phyloP scores from a whole-genome alignment of 2,113 vertebrate genomes.

The Phrynosoma platyrhinos region DNA sequence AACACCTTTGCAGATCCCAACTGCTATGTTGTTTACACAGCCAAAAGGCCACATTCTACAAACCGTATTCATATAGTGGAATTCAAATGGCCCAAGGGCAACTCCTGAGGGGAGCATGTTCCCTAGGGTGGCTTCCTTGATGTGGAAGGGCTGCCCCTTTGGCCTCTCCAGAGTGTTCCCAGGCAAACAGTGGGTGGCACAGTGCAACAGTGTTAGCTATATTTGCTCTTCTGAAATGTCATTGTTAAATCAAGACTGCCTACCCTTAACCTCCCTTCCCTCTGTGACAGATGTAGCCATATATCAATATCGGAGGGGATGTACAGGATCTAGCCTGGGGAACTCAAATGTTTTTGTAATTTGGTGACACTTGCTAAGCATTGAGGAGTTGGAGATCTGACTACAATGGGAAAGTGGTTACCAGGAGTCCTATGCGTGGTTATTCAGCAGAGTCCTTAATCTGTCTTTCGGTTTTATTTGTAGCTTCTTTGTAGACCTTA shows the following conservation, averaged over 20 bases:
- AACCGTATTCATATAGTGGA: neutral
- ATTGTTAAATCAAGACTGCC: neutral
- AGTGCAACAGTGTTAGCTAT: neutral
- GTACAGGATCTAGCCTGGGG: neutral
- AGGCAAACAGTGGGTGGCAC: neutral
- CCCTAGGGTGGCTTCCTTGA: neutral
- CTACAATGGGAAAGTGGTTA: no score
- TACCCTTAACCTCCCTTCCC: neutral
- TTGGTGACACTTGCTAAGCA: no score
- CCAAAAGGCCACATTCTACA: conserved; percentile 1
- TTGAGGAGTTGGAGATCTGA: no score
- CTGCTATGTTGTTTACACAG: conserved; percentile 10
- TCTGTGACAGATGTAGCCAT: no score
- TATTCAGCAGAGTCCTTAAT: no score
- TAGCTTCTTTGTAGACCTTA: no score
- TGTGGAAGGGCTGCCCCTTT: neutral
- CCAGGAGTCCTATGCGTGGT: no score
- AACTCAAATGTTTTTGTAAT: neutral
- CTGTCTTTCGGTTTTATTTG: no score
- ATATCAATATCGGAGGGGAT: no score
- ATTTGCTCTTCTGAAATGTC: neutral
- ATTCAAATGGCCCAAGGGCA: neutral
- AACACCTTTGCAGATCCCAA: conserved; percentile 40
- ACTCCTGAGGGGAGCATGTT: neutral
- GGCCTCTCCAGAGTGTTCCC: neutral